These are phyloP conservation scores for Pyrgus malvae DNA, from an alignment of 2,888 invertebrate species.

Conservation along the genomic window DNA sequence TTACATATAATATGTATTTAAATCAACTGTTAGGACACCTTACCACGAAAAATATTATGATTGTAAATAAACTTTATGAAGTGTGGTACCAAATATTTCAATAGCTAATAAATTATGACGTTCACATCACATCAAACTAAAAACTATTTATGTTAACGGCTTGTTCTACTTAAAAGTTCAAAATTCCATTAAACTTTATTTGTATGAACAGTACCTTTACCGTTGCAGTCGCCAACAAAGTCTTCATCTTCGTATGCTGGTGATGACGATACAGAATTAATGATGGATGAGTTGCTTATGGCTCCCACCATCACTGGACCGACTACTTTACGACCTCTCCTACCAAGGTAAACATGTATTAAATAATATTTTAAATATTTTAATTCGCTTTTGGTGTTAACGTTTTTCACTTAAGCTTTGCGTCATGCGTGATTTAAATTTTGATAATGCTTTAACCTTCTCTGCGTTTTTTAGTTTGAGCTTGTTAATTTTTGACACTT, in stretches of 20 bases:
- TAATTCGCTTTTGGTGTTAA: neutral
- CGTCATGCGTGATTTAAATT: constrained; percentile 6
- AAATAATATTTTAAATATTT: neutral
- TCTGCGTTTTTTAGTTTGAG: constrained; percentile 11
- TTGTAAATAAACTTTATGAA: too few relatives aligned
- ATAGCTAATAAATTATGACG: too few relatives aligned
- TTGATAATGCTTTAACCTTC: constrained; percentile 16
- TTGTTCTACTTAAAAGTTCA: too few relatives aligned
- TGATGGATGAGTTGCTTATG: constrained; percentile 91
- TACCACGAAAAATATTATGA: too few relatives aligned
- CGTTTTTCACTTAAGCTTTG: constrained; percentile 16
- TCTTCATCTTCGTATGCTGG: constrained; percentile 85
- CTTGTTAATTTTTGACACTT: constrained; percentile 11
- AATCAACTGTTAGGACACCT: too few relatives aligned
- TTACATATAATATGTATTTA: too few relatives aligned
- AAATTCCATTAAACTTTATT: neutral
- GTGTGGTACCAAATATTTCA: too few relatives aligned
- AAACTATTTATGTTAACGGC: too few relatives aligned
- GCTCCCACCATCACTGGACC: constrained; percentile 89
- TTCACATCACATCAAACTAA: too few relatives aligned
- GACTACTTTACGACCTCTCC: constrained; percentile 84
- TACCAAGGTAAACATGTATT: constrained; percentile 80
- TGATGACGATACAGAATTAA: constrained; percentile 89
- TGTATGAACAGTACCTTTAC: constrained; percentile 31
- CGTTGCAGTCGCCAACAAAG: constrained; percentile 83